Percentiles rank a stretch among this genome's conserved stretches.
These are phyloP conservation scores for Papilio machaon DNA, from an alignment of 1,140 invertebrate genomes.

Conservation along the genomic window DNA sequence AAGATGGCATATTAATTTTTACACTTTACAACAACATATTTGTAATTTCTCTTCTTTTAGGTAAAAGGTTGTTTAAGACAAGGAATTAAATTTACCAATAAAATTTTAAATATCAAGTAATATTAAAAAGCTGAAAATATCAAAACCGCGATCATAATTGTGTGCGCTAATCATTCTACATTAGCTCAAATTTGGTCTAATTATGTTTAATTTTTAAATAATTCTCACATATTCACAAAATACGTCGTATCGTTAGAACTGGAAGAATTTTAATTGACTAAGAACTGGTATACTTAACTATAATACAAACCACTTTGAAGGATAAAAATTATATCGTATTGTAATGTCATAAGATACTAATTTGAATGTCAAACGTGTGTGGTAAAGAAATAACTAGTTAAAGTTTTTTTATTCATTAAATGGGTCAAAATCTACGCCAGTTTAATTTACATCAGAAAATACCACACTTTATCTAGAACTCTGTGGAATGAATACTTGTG, in stretches of 20 bases:
- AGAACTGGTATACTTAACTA: conserved; percentile 15
- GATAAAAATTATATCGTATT: neutral
- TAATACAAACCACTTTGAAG: neutral
- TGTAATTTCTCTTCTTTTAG: too few relatives aligned
- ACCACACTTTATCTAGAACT: neutral
- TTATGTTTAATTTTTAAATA: neutral
- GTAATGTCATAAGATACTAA: neutral
- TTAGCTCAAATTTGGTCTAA: neutral
- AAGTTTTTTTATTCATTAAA: neutral
- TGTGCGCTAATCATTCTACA: neutral
- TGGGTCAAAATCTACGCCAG: neutral
- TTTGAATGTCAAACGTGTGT: neutral
- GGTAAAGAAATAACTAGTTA: neutral
- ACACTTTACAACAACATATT: too few relatives aligned
- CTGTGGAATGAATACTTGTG: neutral
- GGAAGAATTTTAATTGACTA: conserved; percentile 11
- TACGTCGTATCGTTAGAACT: neutral
- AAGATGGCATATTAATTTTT: too few relatives aligned
- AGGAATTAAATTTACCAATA: too few relatives aligned
- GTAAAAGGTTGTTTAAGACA: too few relatives aligned
- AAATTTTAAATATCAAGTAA: too few relatives aligned
- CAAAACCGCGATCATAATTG: neutral
- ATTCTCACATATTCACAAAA: neutral
- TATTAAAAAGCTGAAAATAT: neutral
- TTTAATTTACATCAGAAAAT: neutral